These are phyloP conservation scores for Poecilia picta DNA, from an alignment of 2,797 vertebrate species.

Conservation along the genomic window DNA sequence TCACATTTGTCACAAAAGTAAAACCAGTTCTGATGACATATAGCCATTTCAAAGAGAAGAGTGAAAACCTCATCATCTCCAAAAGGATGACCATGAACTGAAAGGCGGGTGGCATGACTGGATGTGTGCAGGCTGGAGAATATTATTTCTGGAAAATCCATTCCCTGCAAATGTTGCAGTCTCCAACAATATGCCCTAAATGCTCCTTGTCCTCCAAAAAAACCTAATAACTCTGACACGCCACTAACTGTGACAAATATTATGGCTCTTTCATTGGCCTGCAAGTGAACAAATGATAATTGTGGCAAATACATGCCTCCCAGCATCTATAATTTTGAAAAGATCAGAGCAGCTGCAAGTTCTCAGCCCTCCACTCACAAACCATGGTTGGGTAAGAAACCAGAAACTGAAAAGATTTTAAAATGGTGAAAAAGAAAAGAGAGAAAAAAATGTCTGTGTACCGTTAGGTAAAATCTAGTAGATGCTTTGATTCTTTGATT, in stretches of 20 bases:
- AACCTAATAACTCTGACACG: constrained; percentile 65
- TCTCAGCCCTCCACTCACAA: constrained; percentile 22
- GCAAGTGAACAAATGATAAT: constrained; percentile 67
- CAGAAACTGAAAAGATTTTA: background rate
- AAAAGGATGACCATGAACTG: constrained; percentile 51
- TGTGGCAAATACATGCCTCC: constrained; percentile 59
- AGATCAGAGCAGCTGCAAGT: constrained; percentile 54
- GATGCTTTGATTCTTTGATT: background rate
- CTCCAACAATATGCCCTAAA: constrained; percentile 67
- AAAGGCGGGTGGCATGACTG: constrained; percentile 36
- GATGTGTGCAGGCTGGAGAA: constrained; percentile 34
- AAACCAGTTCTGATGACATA: constrained; percentile 8
- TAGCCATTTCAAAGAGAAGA: constrained; percentile 18
- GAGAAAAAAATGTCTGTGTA: background rate
- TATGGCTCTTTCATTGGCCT: constrained; percentile 51
- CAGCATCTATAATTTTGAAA: constrained; percentile 57
- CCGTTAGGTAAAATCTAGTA: background rate
- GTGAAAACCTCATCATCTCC: constrained; percentile 24
- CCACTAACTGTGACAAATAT: constrained; percentile 64
- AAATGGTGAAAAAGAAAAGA: background rate
- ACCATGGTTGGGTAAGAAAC: constrained; percentile 8
- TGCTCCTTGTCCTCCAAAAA: constrained; percentile 54
- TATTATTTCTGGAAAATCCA: constrained; percentile 57
- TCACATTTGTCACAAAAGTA: constrained; percentile 18
- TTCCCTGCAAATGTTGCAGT: constrained; percentile 64